Percentiles rank a stretch among this genome's conserved stretches.
Conservation (phyloP, 2,113 vertebrate species). For the Nyctereutes procyonoides region DNA sequence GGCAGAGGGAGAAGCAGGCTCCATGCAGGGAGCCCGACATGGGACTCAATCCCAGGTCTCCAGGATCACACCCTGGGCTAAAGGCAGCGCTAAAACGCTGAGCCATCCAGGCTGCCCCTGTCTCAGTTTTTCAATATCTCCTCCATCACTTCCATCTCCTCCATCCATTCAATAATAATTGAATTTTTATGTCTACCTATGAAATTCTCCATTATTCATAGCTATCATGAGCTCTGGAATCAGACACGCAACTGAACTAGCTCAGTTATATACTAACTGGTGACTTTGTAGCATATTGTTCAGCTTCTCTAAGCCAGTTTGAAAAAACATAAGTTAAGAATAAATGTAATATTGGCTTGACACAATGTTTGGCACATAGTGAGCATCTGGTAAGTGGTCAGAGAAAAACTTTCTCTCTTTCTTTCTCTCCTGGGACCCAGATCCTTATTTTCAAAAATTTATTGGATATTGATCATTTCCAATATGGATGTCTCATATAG, state of each 20-base stretch:
- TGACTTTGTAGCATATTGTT: not conserved
- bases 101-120: not conserved
- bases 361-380: not conserved
- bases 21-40: too few relatives aligned
- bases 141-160: not conserved
- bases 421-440: not conserved
- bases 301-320: not conserved
- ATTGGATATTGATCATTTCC: not conserved
- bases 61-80: too few relatives aligned
- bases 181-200: not conserved
- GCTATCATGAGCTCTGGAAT: not conserved
- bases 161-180: too few relatives aligned
- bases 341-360: not conserved
- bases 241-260: not conserved
- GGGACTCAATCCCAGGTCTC: too few relatives aligned
- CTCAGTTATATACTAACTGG: not conserved
- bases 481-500: not conserved
- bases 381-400: not conserved
- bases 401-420: not conserved
- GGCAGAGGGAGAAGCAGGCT: too few relatives aligned
- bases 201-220: conserved; percentile 24
- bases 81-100: too few relatives aligned
- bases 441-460: conserved; percentile 48
- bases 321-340: not conserved
- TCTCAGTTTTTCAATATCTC: conserved; percentile 17